Conservation (phyloP, 2,888 invertebrate species). For the Drosophila niveifrons region DNA sequence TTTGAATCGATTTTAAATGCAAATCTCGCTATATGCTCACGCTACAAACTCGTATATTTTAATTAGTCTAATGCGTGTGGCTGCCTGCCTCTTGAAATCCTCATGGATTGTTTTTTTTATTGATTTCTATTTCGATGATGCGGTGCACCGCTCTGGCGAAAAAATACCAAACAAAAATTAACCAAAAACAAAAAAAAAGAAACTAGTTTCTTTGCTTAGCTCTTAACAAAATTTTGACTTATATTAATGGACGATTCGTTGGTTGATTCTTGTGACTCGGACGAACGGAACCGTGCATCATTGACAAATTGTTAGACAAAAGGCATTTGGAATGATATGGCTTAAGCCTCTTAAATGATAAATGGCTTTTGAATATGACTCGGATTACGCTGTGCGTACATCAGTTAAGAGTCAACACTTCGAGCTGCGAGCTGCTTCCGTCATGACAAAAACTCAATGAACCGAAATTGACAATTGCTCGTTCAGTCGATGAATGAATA, state of each 20-base stretch:
- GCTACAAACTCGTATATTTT: constrained; percentile 64
- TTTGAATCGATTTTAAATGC: constrained; percentile 74
- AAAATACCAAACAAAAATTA: not conserved
- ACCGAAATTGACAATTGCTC: constrained; percentile 10
- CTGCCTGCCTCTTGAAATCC: constrained; percentile 40
- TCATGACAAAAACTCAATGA: constrained; percentile 60
- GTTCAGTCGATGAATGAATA: constrained; percentile 41
- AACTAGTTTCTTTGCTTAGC: constrained; percentile 44
- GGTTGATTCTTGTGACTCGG: not conserved
- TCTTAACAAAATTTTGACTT: constrained; percentile 29
- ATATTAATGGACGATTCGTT: constrained; percentile 36
- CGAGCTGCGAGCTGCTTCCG: constrained; percentile 61
- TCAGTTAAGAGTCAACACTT: constrained; percentile 72
- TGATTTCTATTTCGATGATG: constrained; percentile 68
- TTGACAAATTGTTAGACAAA: constrained; percentile 73
- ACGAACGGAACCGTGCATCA: constrained; percentile 49
- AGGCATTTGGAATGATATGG: constrained; percentile 40
- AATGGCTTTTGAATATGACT: constrained; percentile 72
- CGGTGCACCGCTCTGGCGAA: constrained; percentile 46
- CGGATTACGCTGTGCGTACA: constrained; percentile 76
- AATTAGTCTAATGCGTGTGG: constrained; percentile 74
- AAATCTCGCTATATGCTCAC: constrained; percentile 59
- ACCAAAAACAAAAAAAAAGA: constrained; percentile 21
- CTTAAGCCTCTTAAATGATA: constrained; percentile 66
- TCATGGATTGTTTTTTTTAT: constrained; percentile 50